Evolutionary conservation across 2,797 vertebrate species (phyloP).

Genomic region (Xyrichtys novacula): DNA sequence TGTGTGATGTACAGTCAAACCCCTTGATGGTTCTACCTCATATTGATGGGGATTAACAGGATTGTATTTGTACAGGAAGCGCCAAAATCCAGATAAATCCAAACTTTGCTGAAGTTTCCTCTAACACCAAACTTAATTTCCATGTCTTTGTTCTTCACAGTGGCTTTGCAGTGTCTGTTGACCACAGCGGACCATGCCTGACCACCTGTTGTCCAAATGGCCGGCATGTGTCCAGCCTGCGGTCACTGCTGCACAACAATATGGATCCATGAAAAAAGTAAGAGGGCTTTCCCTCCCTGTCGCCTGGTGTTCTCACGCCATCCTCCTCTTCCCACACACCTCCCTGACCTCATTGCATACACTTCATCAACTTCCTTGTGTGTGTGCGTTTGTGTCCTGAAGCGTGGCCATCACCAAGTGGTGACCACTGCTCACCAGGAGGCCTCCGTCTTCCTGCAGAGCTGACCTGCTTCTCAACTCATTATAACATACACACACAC

Average conservation of each 20-base stretch:
- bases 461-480: slow-evolving; percentile 86
- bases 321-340: slow-evolving; percentile 61
- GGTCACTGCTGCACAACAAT: slow-evolving; percentile 48
- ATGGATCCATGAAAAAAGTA: slow-evolving; percentile 61
- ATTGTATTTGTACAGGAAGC: too few species aligned
- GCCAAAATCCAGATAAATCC: too few species aligned
- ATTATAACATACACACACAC: slow-evolving; percentile 71
- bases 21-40: too few species aligned
- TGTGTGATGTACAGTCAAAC: too few species aligned
- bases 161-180: slow-evolving; percentile 29
- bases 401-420: slow-evolving; percentile 86
- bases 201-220: slow-evolving; percentile 62
- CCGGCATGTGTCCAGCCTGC: slow-evolving; percentile 51
- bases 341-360: slow-evolving; percentile 72
- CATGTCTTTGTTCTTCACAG: slow-evolving; percentile 5
- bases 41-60: too few species aligned
- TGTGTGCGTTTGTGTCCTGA: slow-evolving; percentile 62
- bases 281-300: slow-evolving; percentile 31
- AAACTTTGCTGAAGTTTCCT: background rate
- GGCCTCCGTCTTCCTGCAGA: slow-evolving; percentile 76
- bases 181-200: slow-evolving; percentile 21
- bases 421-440: slow-evolving; percentile 81
- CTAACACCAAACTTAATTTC: background rate
- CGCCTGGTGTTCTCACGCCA: slow-evolving; percentile 61
- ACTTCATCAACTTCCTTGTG: slow-evolving; percentile 69